Conservation (phyloP, 2,888 invertebrate species). For the Harpagoxenus sublaevis region DNA sequence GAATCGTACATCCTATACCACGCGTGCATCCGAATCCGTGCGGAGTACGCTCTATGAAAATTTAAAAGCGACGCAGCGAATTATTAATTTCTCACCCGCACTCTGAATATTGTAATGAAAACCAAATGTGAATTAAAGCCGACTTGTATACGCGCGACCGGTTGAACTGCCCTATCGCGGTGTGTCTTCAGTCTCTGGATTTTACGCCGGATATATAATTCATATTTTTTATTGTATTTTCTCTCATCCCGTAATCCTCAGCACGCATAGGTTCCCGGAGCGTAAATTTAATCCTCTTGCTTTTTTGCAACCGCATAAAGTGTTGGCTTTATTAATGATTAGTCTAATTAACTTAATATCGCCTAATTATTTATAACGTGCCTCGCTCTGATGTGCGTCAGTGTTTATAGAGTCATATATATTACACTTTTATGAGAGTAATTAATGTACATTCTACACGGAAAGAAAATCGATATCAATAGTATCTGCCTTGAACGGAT, state of each 20-base stretch:
- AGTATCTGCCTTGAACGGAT: neutral
- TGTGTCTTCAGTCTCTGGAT: neutral
- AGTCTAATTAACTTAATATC: neutral
- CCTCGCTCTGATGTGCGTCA: neutral
- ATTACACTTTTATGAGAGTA: neutral
- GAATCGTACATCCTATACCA: neutral
- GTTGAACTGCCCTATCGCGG: neutral
- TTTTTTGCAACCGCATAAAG: neutral
- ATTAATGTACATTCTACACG: neutral
- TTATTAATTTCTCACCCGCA: constrained; percentile 52
- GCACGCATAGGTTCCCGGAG: neutral
- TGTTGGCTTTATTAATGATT: neutral
- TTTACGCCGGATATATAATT: constrained; percentile 17
- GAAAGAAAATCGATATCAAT: neutral
- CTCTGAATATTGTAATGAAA: constrained; percentile 54
- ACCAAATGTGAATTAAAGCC: constrained; percentile 42
- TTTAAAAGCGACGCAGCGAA: constrained; percentile 41
- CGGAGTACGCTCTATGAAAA: constrained; percentile 31
- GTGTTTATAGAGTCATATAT: neutral
- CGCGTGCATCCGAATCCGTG: neutral
- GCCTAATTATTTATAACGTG: constrained; percentile 3
- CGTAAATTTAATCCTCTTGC: neutral
- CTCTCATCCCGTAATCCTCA: neutral
- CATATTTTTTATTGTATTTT: constrained; percentile 12
- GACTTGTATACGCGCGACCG: neutral